Conservation (phyloP, 2,888 invertebrate species). For the Drosophila borealis region DNA sequence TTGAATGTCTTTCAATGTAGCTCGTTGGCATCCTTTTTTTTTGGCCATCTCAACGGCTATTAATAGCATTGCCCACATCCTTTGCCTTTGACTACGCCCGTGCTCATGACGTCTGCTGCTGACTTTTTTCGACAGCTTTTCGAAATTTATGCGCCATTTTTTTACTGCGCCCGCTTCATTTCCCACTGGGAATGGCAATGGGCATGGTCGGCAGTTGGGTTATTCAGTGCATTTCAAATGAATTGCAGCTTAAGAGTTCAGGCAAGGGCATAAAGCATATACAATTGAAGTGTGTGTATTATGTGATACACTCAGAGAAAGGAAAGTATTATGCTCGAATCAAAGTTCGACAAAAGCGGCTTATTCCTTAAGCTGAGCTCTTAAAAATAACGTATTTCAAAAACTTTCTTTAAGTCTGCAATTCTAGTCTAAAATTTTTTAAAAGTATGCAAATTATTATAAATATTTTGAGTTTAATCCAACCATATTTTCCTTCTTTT, state of each 20-base stretch:
- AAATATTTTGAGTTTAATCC: too few relatives aligned
- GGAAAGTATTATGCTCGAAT: not conserved
- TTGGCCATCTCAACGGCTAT: slow-evolving; percentile 3
- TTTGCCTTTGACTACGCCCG: slow-evolving; percentile 4
- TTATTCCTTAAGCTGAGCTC: too few relatives aligned
- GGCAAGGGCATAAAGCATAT: not conserved
- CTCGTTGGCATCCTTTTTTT: not conserved
- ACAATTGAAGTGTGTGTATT: slow-evolving; percentile 2
- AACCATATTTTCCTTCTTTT: too few relatives aligned
- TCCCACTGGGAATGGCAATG: slow-evolving; percentile 10
- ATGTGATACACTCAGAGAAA: slow-evolving; percentile 2
- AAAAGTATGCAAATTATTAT: too few relatives aligned
- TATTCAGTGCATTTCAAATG: slow-evolving; percentile 37
- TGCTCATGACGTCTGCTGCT: slow-evolving; percentile 41
- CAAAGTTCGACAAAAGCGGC: too few relatives aligned
- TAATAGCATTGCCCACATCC: slow-evolving; percentile 14
- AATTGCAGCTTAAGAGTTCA: slow-evolving; percentile 37
- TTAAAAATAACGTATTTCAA: too few relatives aligned
- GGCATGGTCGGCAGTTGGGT: slow-evolving; percentile 23
- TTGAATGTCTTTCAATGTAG: not conserved
- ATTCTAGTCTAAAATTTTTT: too few relatives aligned
- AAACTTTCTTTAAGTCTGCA: too few relatives aligned
- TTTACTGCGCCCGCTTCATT: slow-evolving; percentile 26
- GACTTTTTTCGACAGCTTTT: slow-evolving; percentile 45
- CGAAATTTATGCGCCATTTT: slow-evolving; percentile 60